phyloP scores from a whole-genome alignment of 2,797 vertebrate genomes.

The Peromyscus eremicus region DNA sequence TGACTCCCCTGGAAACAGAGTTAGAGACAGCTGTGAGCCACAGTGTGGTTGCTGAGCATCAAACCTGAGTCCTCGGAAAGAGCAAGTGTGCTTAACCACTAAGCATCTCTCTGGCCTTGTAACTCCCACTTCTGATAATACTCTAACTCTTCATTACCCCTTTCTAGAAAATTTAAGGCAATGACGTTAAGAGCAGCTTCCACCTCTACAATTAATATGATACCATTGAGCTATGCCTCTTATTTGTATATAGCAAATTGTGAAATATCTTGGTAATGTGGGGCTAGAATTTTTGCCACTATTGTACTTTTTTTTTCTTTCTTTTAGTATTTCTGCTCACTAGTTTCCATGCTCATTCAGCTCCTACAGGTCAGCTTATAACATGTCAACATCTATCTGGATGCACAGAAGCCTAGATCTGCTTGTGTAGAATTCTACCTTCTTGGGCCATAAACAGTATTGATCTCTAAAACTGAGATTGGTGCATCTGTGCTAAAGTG shows the following conservation, averaged over 20 bases:
- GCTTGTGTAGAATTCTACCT: neutral
- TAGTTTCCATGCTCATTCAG: neutral
- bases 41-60: neutral
- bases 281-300: neutral
- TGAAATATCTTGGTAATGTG: neutral
- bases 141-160: neutral
- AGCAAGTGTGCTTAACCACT: neutral
- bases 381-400: neutral
- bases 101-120: neutral
- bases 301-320: neutral
- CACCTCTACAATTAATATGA: neutral
- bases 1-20: neutral
- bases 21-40: neutral
- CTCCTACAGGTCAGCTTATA: neutral
- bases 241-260: neutral
- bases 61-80: neutral
- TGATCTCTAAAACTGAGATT: neutral
- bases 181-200: neutral
- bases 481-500: neutral
- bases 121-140: neutral
- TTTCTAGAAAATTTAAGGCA: neutral
- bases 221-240: neutral
- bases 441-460: neutral
- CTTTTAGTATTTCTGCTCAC: neutral
- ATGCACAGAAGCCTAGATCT: neutral